Percentiles rank a stretch among this genome's conserved stretches.
phyloP scores from a whole-genome alignment of 2,888 invertebrate genomes.

The Caenorhabditis parvicauda region DNA sequence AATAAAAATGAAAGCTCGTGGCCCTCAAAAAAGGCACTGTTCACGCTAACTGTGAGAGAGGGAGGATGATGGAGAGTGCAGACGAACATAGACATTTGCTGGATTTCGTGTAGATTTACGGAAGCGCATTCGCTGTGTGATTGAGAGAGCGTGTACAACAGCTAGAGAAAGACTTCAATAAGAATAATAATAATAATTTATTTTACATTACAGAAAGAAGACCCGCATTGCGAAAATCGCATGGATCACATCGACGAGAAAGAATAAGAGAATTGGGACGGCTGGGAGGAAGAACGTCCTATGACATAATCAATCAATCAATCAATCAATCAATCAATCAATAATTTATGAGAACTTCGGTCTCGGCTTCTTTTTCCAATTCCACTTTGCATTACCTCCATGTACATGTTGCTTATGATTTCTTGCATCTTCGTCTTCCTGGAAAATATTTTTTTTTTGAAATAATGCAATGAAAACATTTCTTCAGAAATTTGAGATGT shows the following conservation, averaged over 20 bases:
- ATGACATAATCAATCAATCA: no score
- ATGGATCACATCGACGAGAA: constrained; percentile 38
- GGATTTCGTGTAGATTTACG: neutral
- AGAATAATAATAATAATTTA: neutral
- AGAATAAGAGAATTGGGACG: no score
- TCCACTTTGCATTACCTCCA: constrained; percentile 26
- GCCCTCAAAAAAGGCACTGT: neutral
- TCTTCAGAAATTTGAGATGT: no score
- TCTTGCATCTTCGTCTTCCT: neutral
- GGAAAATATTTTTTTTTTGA: neutral
- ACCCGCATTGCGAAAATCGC: constrained; percentile 30
- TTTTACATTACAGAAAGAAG: constrained; percentile 14
- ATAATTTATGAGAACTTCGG: constrained; percentile 21
- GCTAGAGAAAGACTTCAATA: no score
- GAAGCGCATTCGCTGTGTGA: no score
- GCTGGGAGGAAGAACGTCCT: no score
- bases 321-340: no score
- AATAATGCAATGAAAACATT: no score
- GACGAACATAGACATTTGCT: neutral
- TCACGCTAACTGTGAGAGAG: neutral
- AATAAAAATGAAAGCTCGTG: no score
- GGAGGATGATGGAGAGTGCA: no score
- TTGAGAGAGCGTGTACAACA: no score
- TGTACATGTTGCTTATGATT: constrained; percentile 11
- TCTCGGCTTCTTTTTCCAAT: constrained; percentile 17